These are phyloP conservation scores for Carollia perspicillata DNA, from an alignment of 2,113 vertebrate genomes.

Conservation along the genomic window DNA sequence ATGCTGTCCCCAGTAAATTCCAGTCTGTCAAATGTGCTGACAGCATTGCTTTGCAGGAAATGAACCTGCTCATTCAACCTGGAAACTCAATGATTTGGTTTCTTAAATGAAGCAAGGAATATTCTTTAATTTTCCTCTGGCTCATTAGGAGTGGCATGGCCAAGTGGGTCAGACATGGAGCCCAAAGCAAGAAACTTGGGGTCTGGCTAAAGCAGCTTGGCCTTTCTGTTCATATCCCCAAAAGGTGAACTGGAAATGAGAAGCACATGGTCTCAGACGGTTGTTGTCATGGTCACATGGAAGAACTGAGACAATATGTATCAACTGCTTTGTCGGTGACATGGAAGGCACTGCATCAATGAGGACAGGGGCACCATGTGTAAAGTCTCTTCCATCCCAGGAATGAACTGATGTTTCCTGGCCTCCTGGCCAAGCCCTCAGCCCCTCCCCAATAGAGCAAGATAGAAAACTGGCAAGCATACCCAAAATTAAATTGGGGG, in stretches of 20 bases:
- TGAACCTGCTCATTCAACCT: accelerated
- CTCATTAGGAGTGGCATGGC: neutral
- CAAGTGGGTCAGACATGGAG: accelerated
- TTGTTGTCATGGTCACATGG: accelerated
- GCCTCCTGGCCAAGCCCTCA: neutral
- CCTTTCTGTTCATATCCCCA: too few relatives aligned
- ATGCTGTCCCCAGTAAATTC: neutral
- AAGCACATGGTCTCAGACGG: neutral
- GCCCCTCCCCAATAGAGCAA: neutral
- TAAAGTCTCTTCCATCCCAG: accelerated
- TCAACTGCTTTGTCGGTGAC: accelerated
- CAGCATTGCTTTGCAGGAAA: neutral
- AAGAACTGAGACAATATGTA: neutral
- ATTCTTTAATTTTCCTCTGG: neutral
- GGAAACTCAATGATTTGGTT: neutral
- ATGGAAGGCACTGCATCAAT: accelerated
- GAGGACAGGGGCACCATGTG: accelerated
- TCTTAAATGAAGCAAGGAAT: neutral
- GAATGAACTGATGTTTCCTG: neutral
- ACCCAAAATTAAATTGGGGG: neutral
- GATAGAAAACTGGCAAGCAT: neutral
- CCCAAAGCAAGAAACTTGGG: neutral
- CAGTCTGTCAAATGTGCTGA: neutral
- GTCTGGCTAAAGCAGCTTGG: neutral
- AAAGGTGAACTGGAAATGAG: too few relatives aligned